Evolutionary conservation across 2,888 invertebrate species (phyloP), one percentile per base, ranked within the genome.

Genomic region (Nipponacmea schrenckii): DNA sequence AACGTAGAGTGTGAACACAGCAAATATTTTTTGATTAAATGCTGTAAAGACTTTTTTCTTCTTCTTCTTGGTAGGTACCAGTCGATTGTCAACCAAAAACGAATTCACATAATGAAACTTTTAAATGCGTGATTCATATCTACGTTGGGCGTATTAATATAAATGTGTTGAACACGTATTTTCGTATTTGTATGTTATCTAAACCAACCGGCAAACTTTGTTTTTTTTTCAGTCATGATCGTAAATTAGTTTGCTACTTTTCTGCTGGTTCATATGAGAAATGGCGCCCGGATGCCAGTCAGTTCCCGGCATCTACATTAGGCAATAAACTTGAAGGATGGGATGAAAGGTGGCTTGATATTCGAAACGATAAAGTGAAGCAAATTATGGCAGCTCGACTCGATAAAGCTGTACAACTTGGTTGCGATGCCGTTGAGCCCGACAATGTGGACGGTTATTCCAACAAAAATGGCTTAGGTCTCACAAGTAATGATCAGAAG

Each of bases 351-450:
- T 81, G 81, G 81, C 68, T 77, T 26, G 76, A 79, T 62, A 79
- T 79, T 39, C 62, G 74, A 67, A 67, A 69, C 63, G 15, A 48
- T 10, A 8, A n/a, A 26, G 50, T 56, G 27, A 44, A 31, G 27
- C 45, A 20, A 2, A 80, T 81, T 44, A 82, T 82, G 78, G 17
- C 45, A 7, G 63, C 63, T 17, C 72, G 82, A 15, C 67, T 82
- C 62, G 74, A 79, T 62, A 70, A 71, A 62, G 82, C 82, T 14
- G 70, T 62, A 45, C 65, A 62, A n/a, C 77, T 79, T 14, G 73
- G 74, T 15, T 82, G 82, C 75, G 80, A 82, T 27, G 82, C 77
- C 2, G 77, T 82, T 15, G 82, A 82, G 70, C 82, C 80, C 1
- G 80, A 82, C 68, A 82, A 82, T 65, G 80, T 82, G 0, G 82